Evolutionary conservation across 1,140 invertebrate genomes (phyloP).

Genomic region (Drosophila melanica): DNA sequence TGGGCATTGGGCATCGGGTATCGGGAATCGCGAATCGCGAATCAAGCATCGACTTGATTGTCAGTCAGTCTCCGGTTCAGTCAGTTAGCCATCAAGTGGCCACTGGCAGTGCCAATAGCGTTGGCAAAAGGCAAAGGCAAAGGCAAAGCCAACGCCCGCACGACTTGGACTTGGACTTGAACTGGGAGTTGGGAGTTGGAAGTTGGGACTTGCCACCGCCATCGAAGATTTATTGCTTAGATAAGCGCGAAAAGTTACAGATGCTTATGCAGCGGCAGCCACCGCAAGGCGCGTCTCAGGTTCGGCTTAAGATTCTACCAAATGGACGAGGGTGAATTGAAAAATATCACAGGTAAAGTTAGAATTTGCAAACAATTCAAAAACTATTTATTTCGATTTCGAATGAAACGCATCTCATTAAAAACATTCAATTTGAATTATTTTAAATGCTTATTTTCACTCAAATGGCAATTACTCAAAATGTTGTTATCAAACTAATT

Average conservation of each 20-base stretch:
- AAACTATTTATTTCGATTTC: neutral
- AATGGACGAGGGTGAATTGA: constrained; percentile 53
- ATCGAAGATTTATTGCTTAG: constrained; percentile 80
- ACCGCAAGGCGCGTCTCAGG: constrained; percentile 64
- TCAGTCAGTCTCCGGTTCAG: constrained; percentile 65
- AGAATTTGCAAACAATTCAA: neutral
- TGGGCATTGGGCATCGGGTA: constrained; percentile 28
- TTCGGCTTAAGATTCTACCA: constrained; percentile 51
- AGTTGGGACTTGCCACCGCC: constrained; percentile 75
- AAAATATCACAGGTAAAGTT: neutral
- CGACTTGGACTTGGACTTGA: constrained; percentile 58
- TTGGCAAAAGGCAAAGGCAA: constrained; percentile 12
- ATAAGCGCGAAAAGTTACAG: constrained; percentile 81
- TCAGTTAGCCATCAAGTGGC: constrained; percentile 64
- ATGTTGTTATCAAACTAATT: constrained; percentile 8
- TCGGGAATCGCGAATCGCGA: constrained; percentile 39
- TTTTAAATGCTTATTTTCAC: neutral
- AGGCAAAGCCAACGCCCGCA: constrained; percentile 71
- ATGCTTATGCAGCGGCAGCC: constrained; percentile 80
- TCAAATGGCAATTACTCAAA: neutral
- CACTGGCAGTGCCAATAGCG: constrained; percentile 8
- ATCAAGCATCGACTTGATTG: constrained; percentile 65
- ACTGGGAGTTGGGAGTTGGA: constrained; percentile 9
- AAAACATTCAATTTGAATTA: neutral
- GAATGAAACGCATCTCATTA: neutral